These are phyloP conservation scores for Enteromius treurensis DNA, from an alignment of 2,797 vertebrate species.

Conservation along the genomic window DNA sequence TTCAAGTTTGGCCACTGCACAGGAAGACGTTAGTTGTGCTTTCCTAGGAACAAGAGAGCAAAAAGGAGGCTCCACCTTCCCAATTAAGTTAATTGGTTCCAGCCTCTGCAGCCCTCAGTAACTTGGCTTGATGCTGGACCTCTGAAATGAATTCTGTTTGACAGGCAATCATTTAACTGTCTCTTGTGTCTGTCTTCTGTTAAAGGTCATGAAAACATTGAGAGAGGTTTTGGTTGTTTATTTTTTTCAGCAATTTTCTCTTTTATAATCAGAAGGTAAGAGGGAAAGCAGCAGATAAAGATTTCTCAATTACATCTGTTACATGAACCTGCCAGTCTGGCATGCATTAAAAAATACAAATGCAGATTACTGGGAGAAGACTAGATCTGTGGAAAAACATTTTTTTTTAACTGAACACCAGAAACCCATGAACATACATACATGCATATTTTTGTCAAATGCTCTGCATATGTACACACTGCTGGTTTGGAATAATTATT, in stretches of 20 bases:
- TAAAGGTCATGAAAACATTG: slow-evolving; percentile 7
- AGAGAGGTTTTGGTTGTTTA: background rate
- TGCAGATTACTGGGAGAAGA: background rate
- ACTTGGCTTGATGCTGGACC: slow-evolving; percentile 38
- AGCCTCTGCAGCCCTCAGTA: slow-evolving; percentile 44
- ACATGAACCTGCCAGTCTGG: background rate
- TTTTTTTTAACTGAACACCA: background rate
- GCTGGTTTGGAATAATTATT: background rate
- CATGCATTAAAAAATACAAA: background rate
- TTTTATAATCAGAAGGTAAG: background rate
- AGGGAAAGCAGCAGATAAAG: background rate
- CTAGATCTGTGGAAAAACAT: background rate
- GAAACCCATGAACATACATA: background rate
- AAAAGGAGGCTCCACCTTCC: slow-evolving; percentile 53
- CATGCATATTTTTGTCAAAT: no score
- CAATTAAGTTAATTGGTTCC: slow-evolving; percentile 59
- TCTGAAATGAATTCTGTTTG: slow-evolving; percentile 45
- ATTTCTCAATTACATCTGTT: background rate
- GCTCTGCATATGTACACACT: background rate
- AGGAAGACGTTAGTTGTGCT: slow-evolving; percentile 31
- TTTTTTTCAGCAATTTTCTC: background rate
- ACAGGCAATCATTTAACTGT: slow-evolving; percentile 43
- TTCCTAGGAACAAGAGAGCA: slow-evolving; percentile 18
- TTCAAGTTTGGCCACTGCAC: slow-evolving; percentile 14
- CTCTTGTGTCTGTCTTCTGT: slow-evolving; percentile 37